These are phyloP conservation scores for Noctua pronuba DNA, from an alignment of 2,888 invertebrate genomes.

Conservation along the genomic window DNA sequence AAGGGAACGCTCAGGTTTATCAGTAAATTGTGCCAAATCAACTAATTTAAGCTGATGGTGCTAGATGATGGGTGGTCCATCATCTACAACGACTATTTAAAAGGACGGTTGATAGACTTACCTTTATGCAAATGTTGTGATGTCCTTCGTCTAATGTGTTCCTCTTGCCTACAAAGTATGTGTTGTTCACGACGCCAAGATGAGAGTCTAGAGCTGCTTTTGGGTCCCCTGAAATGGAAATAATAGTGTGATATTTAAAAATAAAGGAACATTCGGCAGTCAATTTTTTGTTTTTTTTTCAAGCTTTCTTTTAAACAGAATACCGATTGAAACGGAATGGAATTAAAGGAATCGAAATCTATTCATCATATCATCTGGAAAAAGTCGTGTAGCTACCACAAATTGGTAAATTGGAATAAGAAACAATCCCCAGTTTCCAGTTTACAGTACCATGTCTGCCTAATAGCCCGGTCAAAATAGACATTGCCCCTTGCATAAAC, in stretches of 20 bases:
- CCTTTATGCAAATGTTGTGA: slow-evolving; percentile 91
- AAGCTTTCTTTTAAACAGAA: neutral
- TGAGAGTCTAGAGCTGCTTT: slow-evolving; percentile 95
- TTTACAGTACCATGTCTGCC: neutral
- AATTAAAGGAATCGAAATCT: neutral
- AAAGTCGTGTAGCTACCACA: neutral
- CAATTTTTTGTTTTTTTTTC: neutral
- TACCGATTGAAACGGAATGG: neutral
- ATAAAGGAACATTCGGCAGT: no score
- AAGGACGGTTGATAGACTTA: neutral
- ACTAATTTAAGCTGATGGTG: neutral
- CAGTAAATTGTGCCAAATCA: neutral
- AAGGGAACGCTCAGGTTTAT: neutral
- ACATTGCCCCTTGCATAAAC: no score
- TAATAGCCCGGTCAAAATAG: no score
- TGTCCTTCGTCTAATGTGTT: slow-evolving; percentile 83
- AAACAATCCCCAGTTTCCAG: neutral
- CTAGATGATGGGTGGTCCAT: neutral
- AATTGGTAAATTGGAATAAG: neutral
- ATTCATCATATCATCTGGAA: neutral
- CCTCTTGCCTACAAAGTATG: slow-evolving; percentile 91
- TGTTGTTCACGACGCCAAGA: slow-evolving; percentile 94
- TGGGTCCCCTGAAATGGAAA: slow-evolving; percentile 90
- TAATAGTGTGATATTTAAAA: neutral
- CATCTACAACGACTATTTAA: neutral